Evolutionary conservation across 1,140 invertebrate genomes (phyloP).

Genomic region (Tetramorium parvispinum): DNA sequence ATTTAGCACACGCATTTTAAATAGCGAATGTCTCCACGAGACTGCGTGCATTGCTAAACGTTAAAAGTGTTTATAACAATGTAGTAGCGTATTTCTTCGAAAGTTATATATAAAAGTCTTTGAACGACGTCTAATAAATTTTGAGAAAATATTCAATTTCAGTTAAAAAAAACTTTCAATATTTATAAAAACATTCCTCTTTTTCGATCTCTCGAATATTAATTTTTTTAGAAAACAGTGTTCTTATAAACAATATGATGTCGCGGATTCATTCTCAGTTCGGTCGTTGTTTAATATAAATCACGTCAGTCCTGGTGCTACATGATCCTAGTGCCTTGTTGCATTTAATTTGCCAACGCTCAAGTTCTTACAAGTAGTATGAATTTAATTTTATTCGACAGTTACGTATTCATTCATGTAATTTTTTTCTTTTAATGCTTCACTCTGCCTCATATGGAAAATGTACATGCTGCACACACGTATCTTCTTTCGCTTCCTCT

Average conservation of each 20-base stretch:
- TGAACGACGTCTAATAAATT: background rate
- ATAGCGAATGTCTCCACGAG: background rate
- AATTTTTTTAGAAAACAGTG: background rate
- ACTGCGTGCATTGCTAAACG: background rate
- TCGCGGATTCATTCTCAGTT: background rate
- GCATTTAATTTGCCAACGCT: conserved; percentile 5
- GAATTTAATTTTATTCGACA: background rate
- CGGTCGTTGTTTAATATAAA: background rate
- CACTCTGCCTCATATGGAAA: background rate
- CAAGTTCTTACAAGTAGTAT: background rate
- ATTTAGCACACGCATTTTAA: background rate
- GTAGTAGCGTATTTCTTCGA: background rate
- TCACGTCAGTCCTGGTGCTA: conserved; percentile 14
- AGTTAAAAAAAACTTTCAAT: background rate
- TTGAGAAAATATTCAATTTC: background rate
- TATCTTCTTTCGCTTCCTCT: conserved; percentile 36
- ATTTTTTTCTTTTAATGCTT: background rate
- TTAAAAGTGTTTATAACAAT: background rate
- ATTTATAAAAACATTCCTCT: background rate
- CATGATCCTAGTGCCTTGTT: conserved; percentile 11
- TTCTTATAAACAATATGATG: background rate
- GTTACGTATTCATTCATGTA: background rate
- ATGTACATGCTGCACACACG: background rate
- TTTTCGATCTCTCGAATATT: background rate
- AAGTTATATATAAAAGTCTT: background rate